Evolutionary conservation across 2,113 vertebrate genomes (phyloP), one percentile per base, ranked within the genome.

Genomic region (Tetraodon nigroviridis): DNA sequence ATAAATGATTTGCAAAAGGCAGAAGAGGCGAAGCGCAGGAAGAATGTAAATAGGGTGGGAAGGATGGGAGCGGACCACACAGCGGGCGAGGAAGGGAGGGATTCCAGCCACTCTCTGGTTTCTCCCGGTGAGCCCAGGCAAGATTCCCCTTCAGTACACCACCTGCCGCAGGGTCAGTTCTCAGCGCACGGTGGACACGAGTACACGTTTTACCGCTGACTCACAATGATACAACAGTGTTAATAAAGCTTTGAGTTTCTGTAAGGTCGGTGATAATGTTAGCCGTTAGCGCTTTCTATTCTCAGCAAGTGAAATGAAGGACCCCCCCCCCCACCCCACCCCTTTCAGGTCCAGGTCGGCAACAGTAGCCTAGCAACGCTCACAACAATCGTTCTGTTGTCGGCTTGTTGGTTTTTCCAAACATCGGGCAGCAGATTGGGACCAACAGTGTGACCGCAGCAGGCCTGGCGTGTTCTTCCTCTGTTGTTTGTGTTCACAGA

Each of bases 31-130:
- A 41, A 62, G 58, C 53, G 75, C 19, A 22, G 32, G 10, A 75
- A 63, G 76, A 84, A 85, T 84, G 81, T 82, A 88, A 85, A 85
- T 73, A 82, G 55, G 75, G 76, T 51, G 69, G 29, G 70, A 45
- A 61, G 50, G 72, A 76, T 77, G 69, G 72, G 73, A 75, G 74
- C 2, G 8, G 86, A 84, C 83, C 84, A 85, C 84, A 85, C 86
- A 85, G 22, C 75, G 47, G 42, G 45, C 49, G 19, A 63, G 66
- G 57, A 2, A 17, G 45, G 37, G 58, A 61, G 69, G 51, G 67
- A 62, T 67, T 55, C 50, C 55, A 53, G 17, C 65, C 8, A 21
- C 64, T 57, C 75, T 66, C 74, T 70, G 61, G 62, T 68, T 71
- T 67, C 71, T 64, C n/a, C 41, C 20, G 53, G 44, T 75, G 52